Percentiles rank a stretch among this genome's conserved stretches.
Conservation (phyloP, 2,113 vertebrate genomes). For the Phylloscopus trochiloides region DNA sequence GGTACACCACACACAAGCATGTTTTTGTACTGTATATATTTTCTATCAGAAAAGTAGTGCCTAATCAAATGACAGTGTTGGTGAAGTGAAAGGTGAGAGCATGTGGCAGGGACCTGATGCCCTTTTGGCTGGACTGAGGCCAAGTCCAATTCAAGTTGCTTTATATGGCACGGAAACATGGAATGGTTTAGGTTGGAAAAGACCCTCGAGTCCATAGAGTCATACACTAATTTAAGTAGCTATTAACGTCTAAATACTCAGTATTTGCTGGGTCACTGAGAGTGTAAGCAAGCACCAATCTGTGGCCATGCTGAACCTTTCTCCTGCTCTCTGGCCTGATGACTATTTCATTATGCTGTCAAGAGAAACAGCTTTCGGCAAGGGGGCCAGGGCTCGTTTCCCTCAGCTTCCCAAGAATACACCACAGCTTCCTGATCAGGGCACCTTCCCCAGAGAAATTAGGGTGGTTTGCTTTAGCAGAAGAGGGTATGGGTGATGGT, state of each 20-base stretch:
- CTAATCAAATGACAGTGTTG: neutral
- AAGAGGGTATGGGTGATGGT: neutral
- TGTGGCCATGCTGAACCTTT: neutral
- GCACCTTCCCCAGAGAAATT: neutral
- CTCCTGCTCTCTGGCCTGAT: neutral
- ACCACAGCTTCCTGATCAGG: neutral
- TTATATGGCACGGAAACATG: neutral
- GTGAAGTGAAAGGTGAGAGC: neutral
- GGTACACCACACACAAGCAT: neutral
- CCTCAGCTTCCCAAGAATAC: neutral
- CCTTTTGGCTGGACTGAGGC: neutral
- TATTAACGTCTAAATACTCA: neutral
- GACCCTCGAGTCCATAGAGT: neutral
- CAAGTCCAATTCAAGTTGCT: neutral
- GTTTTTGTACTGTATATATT: neutral
- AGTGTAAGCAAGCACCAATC: neutral
- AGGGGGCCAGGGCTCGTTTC: rapidly evolving
- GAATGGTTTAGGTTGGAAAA: neutral
- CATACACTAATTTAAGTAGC: neutral
- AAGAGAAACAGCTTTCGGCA: neutral
- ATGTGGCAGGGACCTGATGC: rapidly evolving
- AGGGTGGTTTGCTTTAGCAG: neutral
- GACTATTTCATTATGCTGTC: neutral
- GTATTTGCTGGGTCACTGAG: neutral
- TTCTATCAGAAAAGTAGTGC: neutral